Evolutionary conservation across 2,113 vertebrate genomes (phyloP).

Genomic region (Pterocles orientalis): DNA sequence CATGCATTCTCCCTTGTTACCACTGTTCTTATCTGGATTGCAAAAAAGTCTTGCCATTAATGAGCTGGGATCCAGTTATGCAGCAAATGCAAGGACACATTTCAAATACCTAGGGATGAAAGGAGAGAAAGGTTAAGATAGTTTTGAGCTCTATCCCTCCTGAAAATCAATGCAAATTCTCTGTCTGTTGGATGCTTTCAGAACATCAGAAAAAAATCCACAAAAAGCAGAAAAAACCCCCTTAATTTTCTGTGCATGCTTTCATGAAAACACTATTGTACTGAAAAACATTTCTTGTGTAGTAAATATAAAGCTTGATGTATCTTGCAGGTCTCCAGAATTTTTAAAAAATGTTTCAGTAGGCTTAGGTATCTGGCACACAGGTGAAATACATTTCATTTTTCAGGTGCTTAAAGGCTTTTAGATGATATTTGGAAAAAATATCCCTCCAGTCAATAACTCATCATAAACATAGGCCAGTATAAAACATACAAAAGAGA

Average conservation of each 20-base stretch:
- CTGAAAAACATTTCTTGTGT: neutral
- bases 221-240: rapidly evolving
- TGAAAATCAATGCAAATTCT: neutral
- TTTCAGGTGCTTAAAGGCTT: neutral
- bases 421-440: neutral
- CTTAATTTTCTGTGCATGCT: neutral
- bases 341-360: neutral
- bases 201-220: neutral
- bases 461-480: neutral
- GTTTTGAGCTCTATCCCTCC: neutral
- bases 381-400: neutral
- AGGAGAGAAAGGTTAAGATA: neutral
- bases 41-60: neutral
- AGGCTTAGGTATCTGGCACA: neutral
- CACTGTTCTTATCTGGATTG: neutral
- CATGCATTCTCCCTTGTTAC: neutral
- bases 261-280: neutral
- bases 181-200: neutral
- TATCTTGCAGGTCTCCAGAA: neutral
- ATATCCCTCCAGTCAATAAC: neutral
- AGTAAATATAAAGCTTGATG: neutral
- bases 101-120: neutral
- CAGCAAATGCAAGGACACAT: neutral
- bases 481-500: neutral
- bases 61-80: neutral